Evolutionary conservation across 2,113 vertebrate species (phyloP).

Genomic region (Cercocebus atys): DNA sequence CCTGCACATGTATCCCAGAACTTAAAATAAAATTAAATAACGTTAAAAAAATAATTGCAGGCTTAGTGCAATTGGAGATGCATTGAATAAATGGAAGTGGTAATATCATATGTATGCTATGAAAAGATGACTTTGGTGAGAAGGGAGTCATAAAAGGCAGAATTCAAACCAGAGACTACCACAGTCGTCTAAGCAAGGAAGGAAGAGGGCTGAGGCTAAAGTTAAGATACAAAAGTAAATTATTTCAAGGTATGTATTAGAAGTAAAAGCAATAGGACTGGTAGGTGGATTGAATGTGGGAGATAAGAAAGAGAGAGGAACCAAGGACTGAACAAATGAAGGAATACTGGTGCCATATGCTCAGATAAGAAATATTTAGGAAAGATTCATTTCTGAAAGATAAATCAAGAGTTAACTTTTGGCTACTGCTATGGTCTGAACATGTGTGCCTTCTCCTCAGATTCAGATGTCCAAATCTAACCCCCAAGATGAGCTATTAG

Average conservation of each 20-base stretch:
- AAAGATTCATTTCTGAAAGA: background rate
- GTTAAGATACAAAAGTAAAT: background rate
- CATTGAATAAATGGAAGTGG: background rate
- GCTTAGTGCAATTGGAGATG: background rate
- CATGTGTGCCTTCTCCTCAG: background rate
- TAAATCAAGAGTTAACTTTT: background rate
- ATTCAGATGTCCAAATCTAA: background rate
- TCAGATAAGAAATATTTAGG: background rate
- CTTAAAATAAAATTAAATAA: too few relatives aligned
- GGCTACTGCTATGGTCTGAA: background rate
- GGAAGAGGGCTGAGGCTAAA: background rate
- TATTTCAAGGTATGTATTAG: background rate
- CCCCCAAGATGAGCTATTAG: background rate
- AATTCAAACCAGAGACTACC: background rate
- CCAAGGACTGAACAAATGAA: background rate
- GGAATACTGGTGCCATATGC: background rate
- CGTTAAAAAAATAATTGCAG: background rate
- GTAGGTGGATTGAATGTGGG: background rate
- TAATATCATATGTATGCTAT: background rate
- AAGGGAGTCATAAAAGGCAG: background rate
- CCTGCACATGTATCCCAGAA: too few relatives aligned
- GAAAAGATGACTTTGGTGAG: background rate
- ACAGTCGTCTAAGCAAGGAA: background rate
- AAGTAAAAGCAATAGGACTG: background rate
- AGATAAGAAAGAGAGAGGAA: background rate